Evolutionary conservation across 30 jellyfish, hydroid and myxozoan species (phyloP).

Genomic region (Turritopsis rubra): DNA sequence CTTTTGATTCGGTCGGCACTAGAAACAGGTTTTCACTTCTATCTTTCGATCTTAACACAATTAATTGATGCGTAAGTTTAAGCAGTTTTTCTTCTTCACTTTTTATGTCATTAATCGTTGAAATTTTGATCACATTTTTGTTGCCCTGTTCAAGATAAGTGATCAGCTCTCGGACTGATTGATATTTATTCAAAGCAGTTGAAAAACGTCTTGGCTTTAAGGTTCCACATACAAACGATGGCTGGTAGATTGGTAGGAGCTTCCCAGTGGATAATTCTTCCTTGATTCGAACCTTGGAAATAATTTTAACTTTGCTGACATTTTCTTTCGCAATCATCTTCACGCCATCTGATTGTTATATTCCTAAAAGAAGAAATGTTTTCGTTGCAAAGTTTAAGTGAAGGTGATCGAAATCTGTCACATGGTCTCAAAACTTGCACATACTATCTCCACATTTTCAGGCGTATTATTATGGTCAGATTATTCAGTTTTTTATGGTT

Average conservation of each 20-base stretch:
- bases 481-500: too few species aligned
- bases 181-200: not conserved
- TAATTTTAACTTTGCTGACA: not conserved
- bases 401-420: too few species aligned
- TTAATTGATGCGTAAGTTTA: not conserved
- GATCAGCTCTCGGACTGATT: not conserved
- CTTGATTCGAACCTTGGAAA: not conserved
- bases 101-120: not conserved
- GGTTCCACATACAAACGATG: not conserved
- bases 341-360: not conserved
- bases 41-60: not conserved
- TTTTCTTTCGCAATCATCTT: not conserved
- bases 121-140: not conserved
- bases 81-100: not conserved
- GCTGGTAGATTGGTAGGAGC: not conserved
- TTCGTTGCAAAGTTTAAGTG: too few species aligned
- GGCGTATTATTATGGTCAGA: too few species aligned
- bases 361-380: not conserved
- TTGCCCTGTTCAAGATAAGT: not conserved
- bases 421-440: too few species aligned
- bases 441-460: too few species aligned
- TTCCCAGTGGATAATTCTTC: not conserved
- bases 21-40: not conserved
- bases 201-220: conserved; percentile 1
- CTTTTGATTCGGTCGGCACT: not conserved